Conservation (phyloP, 2,888 invertebrate genomes). For the Pinctada fucata region DNA sequence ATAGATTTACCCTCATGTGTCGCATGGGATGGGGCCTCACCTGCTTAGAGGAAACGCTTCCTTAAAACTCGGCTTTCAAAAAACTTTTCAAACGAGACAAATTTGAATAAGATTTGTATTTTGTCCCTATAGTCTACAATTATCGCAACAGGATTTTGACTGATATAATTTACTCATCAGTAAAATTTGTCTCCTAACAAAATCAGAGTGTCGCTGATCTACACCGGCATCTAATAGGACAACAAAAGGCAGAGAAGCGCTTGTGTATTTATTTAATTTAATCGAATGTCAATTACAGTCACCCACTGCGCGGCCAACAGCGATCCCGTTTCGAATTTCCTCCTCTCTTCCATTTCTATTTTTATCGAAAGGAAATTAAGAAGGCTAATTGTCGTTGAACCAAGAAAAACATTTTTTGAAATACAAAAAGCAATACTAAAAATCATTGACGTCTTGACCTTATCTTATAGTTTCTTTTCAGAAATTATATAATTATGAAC, state of each 20-base stretch:
- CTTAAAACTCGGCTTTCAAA: slow-evolving; percentile 11
- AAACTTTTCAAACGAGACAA: slow-evolving; percentile 9
- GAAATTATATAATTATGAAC: neutral
- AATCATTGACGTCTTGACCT: too few relatives aligned
- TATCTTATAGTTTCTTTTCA: too few relatives aligned
- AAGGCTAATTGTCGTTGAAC: too few relatives aligned
- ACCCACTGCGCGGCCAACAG: slow-evolving; percentile 44
- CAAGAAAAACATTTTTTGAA: too few relatives aligned
- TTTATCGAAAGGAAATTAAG: too few relatives aligned
- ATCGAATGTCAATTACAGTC: slow-evolving; percentile 55
- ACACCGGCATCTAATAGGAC: slow-evolving; percentile 25
- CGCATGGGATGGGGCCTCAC: slow-evolving; percentile 25
- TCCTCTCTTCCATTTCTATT: neutral
- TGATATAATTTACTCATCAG: slow-evolving; percentile 56
- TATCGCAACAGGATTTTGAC: slow-evolving; percentile 58
- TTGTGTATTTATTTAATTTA: slow-evolving; percentile 62
- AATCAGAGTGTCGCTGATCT: slow-evolving; percentile 43
- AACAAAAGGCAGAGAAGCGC: slow-evolving; percentile 52
- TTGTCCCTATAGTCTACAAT: slow-evolving; percentile 39
- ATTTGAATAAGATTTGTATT: slow-evolving; percentile 16
- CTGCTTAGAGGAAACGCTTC: slow-evolving; percentile 33
- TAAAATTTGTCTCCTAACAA: slow-evolving; percentile 46
- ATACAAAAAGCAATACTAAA: too few relatives aligned
- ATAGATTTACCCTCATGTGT: slow-evolving; percentile 34
- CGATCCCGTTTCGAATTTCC: slow-evolving; percentile 42